A percentile compares a stretch with the other conserved stretches of the same genome.
These are phyloP conservation scores for Leptinotarsa tumamoca DNA, from an alignment of 2,888 invertebrate genomes.

Conservation along the genomic window DNA sequence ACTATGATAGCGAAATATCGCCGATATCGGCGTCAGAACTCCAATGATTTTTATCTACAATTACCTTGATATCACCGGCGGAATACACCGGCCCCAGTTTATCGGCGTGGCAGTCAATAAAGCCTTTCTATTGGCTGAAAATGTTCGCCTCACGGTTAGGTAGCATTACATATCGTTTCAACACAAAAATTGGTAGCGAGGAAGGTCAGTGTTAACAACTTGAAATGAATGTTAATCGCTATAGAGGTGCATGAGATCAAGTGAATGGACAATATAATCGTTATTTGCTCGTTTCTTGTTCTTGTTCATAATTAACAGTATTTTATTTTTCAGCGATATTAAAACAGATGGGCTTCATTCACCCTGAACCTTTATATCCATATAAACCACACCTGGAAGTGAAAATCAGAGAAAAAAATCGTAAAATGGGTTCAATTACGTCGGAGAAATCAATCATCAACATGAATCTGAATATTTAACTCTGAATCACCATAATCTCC, in stretches of 20 bases:
- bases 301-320: no score
- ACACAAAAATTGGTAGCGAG: not conserved
- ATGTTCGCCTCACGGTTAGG: constrained; percentile 12
- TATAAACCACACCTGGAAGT: no score
- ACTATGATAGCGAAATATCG: not conserved
- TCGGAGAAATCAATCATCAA: no score
- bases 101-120: not conserved
- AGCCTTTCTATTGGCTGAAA: constrained; percentile 5
- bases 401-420: no score
- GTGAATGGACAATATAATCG: not conserved
- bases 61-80: not conserved
- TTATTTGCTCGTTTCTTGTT: not conserved
- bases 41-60: constrained; percentile 10
- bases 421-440: no score
- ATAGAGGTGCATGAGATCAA: not conserved
- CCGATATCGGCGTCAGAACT: not conserved
- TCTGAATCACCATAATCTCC: no score
- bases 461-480: no score
- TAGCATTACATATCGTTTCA: not conserved
- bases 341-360: not conserved
- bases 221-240: constrained; percentile 3
- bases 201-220: constrained; percentile 20
- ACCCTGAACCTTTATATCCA: not conserved
- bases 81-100: not conserved
- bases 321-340: no score